Evolutionary conservation across 1,140 invertebrate species (phyloP), one percentile per base, ranked within the genome.

Genomic region (Formica exsecta): DNA sequence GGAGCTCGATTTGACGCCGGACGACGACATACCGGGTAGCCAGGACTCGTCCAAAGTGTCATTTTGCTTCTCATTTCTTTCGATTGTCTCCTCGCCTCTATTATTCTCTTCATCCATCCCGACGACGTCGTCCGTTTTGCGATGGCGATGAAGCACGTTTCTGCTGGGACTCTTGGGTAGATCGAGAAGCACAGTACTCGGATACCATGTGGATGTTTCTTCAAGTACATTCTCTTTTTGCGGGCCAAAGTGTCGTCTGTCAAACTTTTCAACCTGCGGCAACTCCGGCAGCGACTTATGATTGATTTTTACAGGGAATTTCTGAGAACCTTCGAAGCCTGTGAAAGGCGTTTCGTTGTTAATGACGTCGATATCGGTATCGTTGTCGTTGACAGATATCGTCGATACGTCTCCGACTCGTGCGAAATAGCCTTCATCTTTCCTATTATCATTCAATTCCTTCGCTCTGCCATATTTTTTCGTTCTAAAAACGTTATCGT

Each of bases 211-310:
- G 19, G 36, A 22, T 7, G 76, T 86, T 32, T 89, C 85, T 13
- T 92, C 89, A 2, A 80, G 38, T 59, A 86, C 36, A 22, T 92
- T 87, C 51, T 88, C 16, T 38, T 93, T 94, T 3, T 90, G 86
- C 22, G 93, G 90, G 0, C 93, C 93, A 22, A 94, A 95, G 79
- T 93, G 93, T 22, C 94, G 90, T 51, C 93, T 91, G 87, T 94
- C 94, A 71, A 94, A 93, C 90, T 94, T 94, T 61, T 94, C 93
- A 13, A 86, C 68, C 9, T 92, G 90, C 68, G 87, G 74, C 11
- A 86, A 51, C 9, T 66, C 71, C 0, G 91, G 59, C 44, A 88
- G 68, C 36, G 92, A 91, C 77, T 93, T 93, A 61, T 94, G 90
- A 76, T 92, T 94, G 73, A 92, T 86, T 88, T 92, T 92, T 38